Percentiles rank a stretch among this genome's conserved stretches.
phyloP scores from a whole-genome alignment of 2,888 invertebrate genomes.

The Achlya flavicornis region DNA sequence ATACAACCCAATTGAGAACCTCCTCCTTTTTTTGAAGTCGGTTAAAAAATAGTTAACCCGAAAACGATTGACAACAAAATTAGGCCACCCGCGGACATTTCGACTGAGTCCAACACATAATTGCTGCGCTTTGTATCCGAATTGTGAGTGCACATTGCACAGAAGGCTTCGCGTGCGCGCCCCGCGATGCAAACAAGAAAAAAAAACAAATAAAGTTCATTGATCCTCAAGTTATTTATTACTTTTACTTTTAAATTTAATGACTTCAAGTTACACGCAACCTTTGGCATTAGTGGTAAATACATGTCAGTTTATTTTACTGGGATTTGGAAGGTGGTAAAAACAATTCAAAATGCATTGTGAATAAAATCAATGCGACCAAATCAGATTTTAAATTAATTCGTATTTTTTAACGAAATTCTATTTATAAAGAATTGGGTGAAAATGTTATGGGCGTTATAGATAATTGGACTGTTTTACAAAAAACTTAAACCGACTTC shows the following conservation, averaged over 20 bases:
- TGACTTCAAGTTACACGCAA: constrained; percentile 54
- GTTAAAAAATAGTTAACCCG: no score
- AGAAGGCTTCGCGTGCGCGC: constrained; percentile 44
- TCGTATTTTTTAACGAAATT: no score
- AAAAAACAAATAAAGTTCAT: constrained; percentile 48
- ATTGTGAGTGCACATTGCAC: constrained; percentile 17
- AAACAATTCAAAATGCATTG: background rate
- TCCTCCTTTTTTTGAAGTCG: no score
- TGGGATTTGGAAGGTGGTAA: background rate
- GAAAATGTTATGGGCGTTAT: background rate
- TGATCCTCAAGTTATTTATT: constrained; percentile 59
- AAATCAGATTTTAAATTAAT: no score
- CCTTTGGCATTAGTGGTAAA: constrained; percentile 39
- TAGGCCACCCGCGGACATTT: constrained; percentile 6
- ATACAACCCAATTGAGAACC: no score
- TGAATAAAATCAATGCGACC: background rate
- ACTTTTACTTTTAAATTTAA: constrained; percentile 66
- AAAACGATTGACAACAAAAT: background rate
- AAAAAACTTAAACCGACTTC: no score
- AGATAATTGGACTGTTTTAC: no score
- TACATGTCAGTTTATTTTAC: background rate
- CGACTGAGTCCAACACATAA: background rate
- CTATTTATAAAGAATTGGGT: background rate
- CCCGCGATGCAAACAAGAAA: constrained; percentile 31
- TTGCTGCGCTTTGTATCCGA: constrained; percentile 8